Percentiles rank a stretch among this genome's conserved stretches.
phyloP scores from a whole-genome alignment of 2,113 vertebrate genomes.

The Eupsittula cactorum region DNA sequence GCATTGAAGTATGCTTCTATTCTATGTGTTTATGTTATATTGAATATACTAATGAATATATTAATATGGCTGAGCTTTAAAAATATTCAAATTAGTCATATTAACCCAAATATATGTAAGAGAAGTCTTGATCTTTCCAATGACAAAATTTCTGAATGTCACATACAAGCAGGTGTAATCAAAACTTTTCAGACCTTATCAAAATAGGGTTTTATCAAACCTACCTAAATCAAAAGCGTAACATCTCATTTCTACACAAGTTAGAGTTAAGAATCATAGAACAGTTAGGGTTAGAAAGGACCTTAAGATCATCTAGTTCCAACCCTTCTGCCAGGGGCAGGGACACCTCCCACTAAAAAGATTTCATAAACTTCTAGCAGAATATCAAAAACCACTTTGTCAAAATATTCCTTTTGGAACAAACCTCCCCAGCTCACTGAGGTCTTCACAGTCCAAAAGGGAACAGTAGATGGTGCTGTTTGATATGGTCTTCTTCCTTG shows the following conservation, averaged over 20 bases:
- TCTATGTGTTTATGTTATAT: not conserved
- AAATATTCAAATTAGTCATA: not conserved
- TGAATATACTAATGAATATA: not conserved
- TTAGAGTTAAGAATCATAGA: not conserved
- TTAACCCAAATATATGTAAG: not conserved
- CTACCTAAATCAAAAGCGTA: not conserved
- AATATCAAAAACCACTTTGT: not conserved
- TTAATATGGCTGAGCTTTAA: not conserved
- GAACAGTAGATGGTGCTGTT: slow-evolving; percentile 71
- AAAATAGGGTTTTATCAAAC: not conserved
- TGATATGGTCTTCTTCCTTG: not conserved
- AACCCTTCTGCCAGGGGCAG: no score
- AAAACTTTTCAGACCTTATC: not conserved
- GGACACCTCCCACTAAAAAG: not conserved
- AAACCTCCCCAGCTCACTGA: not conserved
- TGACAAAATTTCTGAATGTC: not conserved
- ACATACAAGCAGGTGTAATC: not conserved
- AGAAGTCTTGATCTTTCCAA: not conserved
- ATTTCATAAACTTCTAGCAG: not conserved
- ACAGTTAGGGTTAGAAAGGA: no score
- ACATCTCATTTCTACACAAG: not conserved
- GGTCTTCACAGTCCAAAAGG: fast-evolving
- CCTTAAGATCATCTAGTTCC: no score
- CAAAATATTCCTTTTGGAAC: not conserved
- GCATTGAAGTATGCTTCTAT: not conserved